Conservation (phyloP, 35 echinoderm and acorn worm genomes). For the Ptychodera flava region DNA sequence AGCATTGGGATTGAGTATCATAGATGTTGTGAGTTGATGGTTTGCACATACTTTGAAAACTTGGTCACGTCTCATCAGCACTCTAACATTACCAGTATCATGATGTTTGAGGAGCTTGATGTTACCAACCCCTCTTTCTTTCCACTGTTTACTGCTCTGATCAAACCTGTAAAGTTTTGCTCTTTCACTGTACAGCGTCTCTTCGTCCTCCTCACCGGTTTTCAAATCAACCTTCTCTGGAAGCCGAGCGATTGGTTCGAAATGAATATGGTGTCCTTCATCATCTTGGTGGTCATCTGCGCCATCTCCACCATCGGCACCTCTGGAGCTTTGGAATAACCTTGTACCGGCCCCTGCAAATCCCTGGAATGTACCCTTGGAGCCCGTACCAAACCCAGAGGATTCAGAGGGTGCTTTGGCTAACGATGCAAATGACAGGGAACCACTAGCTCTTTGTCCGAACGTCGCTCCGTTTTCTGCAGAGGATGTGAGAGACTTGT, state of each 20-base stretch:
- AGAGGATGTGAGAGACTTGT: neutral
- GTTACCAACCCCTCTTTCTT: slow-evolving; percentile 70
- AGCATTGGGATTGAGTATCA: slow-evolving; percentile 47
- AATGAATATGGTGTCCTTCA: slow-evolving; percentile 54
- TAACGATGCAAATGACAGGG: slow-evolving; percentile 21
- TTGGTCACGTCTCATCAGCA: slow-evolving; percentile 72
- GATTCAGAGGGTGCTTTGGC: neutral
- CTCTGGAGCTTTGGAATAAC: neutral
- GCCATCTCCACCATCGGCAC: neutral
- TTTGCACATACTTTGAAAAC: slow-evolving; percentile 75
- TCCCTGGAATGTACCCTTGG: neutral
- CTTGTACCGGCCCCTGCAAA: neutral
- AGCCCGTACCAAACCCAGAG: neutral
- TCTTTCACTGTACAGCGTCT: slow-evolving; percentile 32
- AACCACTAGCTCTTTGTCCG: neutral
- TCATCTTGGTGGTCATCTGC: slow-evolving; percentile 19
- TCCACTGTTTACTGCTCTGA: slow-evolving; percentile 37
- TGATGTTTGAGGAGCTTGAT: slow-evolving; percentile 51
- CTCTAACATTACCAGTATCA: slow-evolving; percentile 34
- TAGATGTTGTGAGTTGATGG: slow-evolving; percentile 54
- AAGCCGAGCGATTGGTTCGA: slow-evolving; percentile 47
- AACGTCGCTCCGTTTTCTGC: slow-evolving; percentile 2
- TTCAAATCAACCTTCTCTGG: slow-evolving; percentile 33
- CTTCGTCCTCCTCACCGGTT: slow-evolving; percentile 72
- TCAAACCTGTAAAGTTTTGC: slow-evolving; percentile 57